A percentile compares a stretch with the other conserved stretches of the same genome.
Conservation (phyloP, 2,888 invertebrate genomes). For the Idaea aversata region DNA sequence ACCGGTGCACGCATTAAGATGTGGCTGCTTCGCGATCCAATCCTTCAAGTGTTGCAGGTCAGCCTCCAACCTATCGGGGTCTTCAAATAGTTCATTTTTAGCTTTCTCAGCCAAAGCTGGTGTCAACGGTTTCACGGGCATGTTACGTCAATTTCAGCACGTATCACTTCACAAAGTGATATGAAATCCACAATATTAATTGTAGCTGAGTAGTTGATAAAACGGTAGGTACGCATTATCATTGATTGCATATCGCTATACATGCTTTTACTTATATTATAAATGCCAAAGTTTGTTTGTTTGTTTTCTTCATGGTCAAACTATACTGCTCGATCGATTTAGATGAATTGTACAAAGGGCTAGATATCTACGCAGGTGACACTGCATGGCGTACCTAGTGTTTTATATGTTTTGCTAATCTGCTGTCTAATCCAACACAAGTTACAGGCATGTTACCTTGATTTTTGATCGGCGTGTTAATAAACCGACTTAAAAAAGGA, state of each 20-base stretch:
- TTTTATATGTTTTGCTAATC: too few species aligned
- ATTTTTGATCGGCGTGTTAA: too few species aligned
- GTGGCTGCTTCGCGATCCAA: slow-evolving; percentile 80
- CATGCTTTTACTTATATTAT: too few species aligned
- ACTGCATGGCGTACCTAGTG: too few species aligned
- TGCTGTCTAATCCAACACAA: too few species aligned
- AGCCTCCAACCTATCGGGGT: slow-evolving; percentile 62
- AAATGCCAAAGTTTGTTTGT: too few species aligned
- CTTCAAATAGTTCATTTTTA: slow-evolving; percentile 75
- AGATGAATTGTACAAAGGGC: too few species aligned
- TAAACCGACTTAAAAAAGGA: slow-evolving; percentile 4
- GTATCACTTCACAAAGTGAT: slow-evolving; percentile 7
- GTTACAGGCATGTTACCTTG: too few species aligned
- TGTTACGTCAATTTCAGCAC: slow-evolving; percentile 23
- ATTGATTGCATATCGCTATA: not conserved
- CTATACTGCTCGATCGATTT: too few species aligned
- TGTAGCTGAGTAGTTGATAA: not conserved
- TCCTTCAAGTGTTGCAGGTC: slow-evolving; percentile 76
- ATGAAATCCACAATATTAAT: not conserved
- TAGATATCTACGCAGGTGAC: too few species aligned
- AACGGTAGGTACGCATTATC: not conserved
- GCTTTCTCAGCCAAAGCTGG: slow-evolving; percentile 66
- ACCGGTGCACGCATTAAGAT: slow-evolving; percentile 65
- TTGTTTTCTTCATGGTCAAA: too few species aligned
- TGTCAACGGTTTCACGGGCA: slow-evolving; percentile 50